Base-by-base conservation (phyloP, 2,888 invertebrate species). In the Marronus borbonicus region DNA sequence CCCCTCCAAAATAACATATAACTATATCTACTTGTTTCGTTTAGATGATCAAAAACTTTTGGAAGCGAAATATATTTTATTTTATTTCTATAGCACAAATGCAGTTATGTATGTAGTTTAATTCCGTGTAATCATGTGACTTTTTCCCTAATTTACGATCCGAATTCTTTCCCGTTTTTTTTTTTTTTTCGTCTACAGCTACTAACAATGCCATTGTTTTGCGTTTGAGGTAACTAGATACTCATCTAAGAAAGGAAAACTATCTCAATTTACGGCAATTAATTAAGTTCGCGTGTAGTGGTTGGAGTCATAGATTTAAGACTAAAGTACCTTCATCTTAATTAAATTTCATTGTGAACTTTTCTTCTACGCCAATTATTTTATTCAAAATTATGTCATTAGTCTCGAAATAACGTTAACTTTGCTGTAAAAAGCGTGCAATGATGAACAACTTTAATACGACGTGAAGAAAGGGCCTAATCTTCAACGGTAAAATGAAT, bases 191-290 rank as follows among this genome's bases (percentile, higher is more conserved):
- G 60, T 60, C 3, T 60, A 52, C 20, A 50, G 10, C 17, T n/a
- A 7, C 39, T 68, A 44, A 68, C 20, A 44, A 24, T 55, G 31
- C 70, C 58, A 70, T 70, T 70, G 70, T 70, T 70, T 70, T 31
- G 44, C 58, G 58, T 70, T 24, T 39, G n/a, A 39, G 24, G 55
- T 58, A 70, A 70, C 55, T 70, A 70, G 50, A 58, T 70, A 17
- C 49, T 70, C 44, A 58, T 70, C 70, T 70, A 31, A 3, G 14
- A 49, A 24, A 70, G 70, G 70, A 58, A 70, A 70, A 55, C 69
- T 68, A 68, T 69, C 69, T 58, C 55, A 50, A 70, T 58, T 70
- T 55, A 31, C 31, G 31, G 58, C 58, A 50, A 70, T 70, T 70
- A 70, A 55, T 70, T 69, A 50, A 50, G 28, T 70, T 31, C 44